Base-by-base conservation (phyloP, 2,113 vertebrate genomes). In the Eretmochelys imbricata region DNA sequence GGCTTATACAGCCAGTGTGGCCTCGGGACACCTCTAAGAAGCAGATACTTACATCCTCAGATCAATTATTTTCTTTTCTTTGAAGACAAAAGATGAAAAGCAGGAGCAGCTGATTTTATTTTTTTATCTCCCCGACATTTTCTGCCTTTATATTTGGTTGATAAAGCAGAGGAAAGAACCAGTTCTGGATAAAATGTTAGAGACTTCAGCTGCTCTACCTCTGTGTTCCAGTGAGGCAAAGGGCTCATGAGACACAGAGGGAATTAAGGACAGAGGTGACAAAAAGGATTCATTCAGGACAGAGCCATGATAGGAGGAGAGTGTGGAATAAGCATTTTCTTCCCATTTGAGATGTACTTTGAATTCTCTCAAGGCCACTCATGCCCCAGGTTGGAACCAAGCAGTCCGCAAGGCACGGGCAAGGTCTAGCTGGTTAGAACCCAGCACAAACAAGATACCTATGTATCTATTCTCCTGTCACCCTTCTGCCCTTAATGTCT, bases 81-180 rank as follows among this genome's bases (percentile, higher is more conserved):
- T 97, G 96, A 97, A 97, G 96, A 82, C 42, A 89, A 81, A 54
- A 97, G 92, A 96, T 96, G 80, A 94, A 96, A 95, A 97, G 29
- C 81, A 91, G 91, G 78, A 97, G 90, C 94, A 95, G 88, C 76
- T 0, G 1, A 92, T 92, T 92, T 72, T 88, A 1, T 35, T 35
- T 89, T 88, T 95, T 94, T 17, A 0, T 85, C 92, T 76, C 0
- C 5, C 35, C 57, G 89, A 69, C 93, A 90, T 92, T 93, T 96
- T 80, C 88, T 1, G 4, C 83, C 91, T 95, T 95, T 92, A 84
- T 86, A 89, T 84, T 88, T 79, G 80, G 88, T 96, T 97, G 96
- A 97, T 88, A 93, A 95, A 94, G 92, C 89, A 92, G 54, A 93
- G 94, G 89, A 95, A 93, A 87, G 88, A 95, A 87, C 75, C 19